These are phyloP conservation scores for Antechinus stuartii DNA, from an alignment of 2,113 vertebrate species.

Conservation along the genomic window DNA sequence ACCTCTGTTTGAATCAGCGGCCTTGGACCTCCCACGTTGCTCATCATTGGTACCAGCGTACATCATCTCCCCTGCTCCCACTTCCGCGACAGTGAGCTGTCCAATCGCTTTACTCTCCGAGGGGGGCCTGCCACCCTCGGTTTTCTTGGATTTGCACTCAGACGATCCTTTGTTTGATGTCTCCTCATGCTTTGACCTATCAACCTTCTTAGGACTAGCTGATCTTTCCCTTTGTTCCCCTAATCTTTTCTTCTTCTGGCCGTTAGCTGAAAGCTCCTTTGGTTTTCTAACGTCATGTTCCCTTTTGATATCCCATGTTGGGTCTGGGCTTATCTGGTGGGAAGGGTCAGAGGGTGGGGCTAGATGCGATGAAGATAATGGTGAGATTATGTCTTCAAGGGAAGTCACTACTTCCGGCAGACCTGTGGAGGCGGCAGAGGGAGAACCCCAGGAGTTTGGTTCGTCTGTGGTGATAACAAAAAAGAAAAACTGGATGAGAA, in stretches of 20 bases:
- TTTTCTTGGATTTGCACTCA: slow-evolving; percentile 85
- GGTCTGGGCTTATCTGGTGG: slow-evolving; percentile 92
- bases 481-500: slow-evolving; percentile 72
- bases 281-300: slow-evolving; percentile 88
- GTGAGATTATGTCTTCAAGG: slow-evolving; percentile 90
- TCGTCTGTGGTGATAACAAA: slow-evolving; percentile 89
- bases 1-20: slow-evolving; percentile 85
- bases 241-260: slow-evolving; percentile 90
- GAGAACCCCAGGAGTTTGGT: slow-evolving; percentile 93
- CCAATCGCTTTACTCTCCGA: slow-evolving; percentile 85
- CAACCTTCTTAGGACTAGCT: slow-evolving; percentile 89
- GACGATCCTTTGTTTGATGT: slow-evolving; percentile 85
- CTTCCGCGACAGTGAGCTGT: slow-evolving; percentile 82
- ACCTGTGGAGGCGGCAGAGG: slow-evolving; percentile 95
- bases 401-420: slow-evolving; percentile 96
- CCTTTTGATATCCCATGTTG: slow-evolving; percentile 88
- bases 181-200: slow-evolving; percentile 87
- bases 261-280: slow-evolving; percentile 89
- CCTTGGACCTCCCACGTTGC: slow-evolving; percentile 84
- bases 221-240: slow-evolving; percentile 90
- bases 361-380: slow-evolving; percentile 95
- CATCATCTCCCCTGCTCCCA: slow-evolving; percentile 81
- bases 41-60: slow-evolving; percentile 79
- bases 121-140: slow-evolving; percentile 90
- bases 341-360: slow-evolving; percentile 92